These are phyloP conservation scores for Plagodis dolabraria DNA, from an alignment of 2,888 invertebrate genomes.

Conservation along the genomic window DNA sequence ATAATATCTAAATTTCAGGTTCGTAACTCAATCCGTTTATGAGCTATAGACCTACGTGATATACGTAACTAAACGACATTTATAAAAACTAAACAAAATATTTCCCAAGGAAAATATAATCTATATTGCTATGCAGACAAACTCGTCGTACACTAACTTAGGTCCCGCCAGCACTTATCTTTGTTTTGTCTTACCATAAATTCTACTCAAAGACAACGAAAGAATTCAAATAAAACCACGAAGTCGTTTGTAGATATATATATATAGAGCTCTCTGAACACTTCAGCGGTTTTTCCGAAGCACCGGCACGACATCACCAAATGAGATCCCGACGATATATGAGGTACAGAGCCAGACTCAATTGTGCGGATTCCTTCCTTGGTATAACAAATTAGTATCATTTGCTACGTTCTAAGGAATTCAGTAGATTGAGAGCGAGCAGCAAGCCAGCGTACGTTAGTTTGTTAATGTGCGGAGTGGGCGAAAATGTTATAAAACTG, in stretches of 20 bases:
- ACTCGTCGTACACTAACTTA: too few species aligned
- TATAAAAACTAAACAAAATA: too few species aligned
- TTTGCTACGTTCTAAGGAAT: conserved; percentile 30
- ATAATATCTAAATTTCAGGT: too few species aligned
- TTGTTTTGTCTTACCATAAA: too few species aligned
- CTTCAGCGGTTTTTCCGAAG: conserved; percentile 23
- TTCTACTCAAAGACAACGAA: conserved; percentile 1
- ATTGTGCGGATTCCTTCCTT: conserved; percentile 38
- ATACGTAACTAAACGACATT: too few species aligned
- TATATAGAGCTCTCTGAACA: not conserved
- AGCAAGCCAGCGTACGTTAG: not conserved
- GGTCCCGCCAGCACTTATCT: too few species aligned
- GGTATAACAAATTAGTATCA: conserved; percentile 39
- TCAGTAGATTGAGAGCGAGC: conserved; percentile 11
- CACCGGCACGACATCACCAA: conserved; percentile 24
- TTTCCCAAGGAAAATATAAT: too few species aligned
- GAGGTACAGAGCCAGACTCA: conserved; percentile 32
- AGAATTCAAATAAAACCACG: conserved; percentile 21
- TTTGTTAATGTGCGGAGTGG: not conserved
- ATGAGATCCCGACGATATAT: conserved; percentile 27
- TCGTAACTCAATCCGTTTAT: too few species aligned
- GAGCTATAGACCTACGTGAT: too few species aligned
- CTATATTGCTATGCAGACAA: too few species aligned
- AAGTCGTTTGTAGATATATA: not conserved
- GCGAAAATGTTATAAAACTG: too few species aligned